Base-by-base conservation (phyloP, 2,888 invertebrate species). In the Trichogramma evanescens region DNA sequence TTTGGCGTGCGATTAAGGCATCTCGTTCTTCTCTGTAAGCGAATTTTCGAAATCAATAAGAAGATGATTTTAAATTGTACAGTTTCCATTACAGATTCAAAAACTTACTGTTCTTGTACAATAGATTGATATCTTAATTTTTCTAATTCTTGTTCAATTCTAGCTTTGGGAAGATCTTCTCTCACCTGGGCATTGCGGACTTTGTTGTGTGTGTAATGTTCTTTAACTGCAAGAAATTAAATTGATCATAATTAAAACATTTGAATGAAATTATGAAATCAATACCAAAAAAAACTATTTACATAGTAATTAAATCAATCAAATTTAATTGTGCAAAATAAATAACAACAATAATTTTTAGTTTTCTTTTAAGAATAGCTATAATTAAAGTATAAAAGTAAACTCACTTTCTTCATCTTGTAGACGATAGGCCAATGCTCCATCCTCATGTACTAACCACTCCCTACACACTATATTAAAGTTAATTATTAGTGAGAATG, bases 361-460 rank as follows among this genome's bases (percentile, higher is more conserved):
- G 4, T 9, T 4, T 50, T 50, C 3, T 39, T 50, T 39, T 38
- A 8, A 6, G 40, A 6, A 6, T 6, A 1, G 10, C 6, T 5
- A 10, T 5, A 10, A 13, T 10, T 48, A 10, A 5, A 10, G 48
- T 10, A 48, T n/a, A 13, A 5, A 48, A 3, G 6, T 48, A 10
- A 7, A 48, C n/a, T 65, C 82, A 85, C 91, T 89, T 81, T 92
- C 91, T 81, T 91, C 85, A 71, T 87, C 87, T 77, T 92, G 92
- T 43, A 92, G 81, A 67, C 85, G 84, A 77, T 91, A 87, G 6
- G 92, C 91, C 70, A 91, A 76, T 13, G 89, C 91, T 66, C 89
- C 87, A 78, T 92, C 92, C 80, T 92, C 92, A 70, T 89, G 86
- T 43, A 92, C 87, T 68, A 89, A 80, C 90, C 91, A 92, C 78